phyloP scores from a whole-genome alignment of 64 coral and sea anemone genomes.

The Actinia tenebrosa region DNA sequence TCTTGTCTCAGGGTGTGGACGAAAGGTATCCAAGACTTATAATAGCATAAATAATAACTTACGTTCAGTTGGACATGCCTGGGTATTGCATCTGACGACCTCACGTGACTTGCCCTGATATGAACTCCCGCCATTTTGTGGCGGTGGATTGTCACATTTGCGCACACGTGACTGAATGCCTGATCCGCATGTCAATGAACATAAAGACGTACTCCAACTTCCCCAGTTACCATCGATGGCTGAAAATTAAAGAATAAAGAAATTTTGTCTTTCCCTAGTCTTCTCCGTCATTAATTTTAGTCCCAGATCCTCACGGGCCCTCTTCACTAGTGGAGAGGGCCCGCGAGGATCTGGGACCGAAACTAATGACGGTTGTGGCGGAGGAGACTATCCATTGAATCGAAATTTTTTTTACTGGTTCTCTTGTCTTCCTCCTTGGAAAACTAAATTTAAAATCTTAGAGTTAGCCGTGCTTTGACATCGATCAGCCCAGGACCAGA shows the following conservation, averaged over 20 bases:
- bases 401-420: no score
- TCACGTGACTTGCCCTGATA: constrained; percentile 10
- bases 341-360: no score
- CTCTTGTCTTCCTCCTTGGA: no score
- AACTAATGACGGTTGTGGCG: no score
- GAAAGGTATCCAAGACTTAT: not conserved
- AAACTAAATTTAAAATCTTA: no score
- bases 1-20: not conserved
- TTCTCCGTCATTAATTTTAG: no score
- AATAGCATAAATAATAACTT: not conserved
- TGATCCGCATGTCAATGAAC: constrained; percentile 30
- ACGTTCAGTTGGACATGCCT: constrained; percentile 9
- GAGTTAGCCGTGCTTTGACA: no score
- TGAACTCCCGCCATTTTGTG: constrained; percentile 18
- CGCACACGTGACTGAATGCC: not conserved
- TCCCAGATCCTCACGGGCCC: no score
- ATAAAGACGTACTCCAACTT: constrained; percentile 2
- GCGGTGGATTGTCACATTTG: constrained; percentile 27
- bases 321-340: no score
- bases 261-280: no score
- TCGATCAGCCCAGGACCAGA: no score
- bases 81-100: not conserved
- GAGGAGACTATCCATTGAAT: no score
- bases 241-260: not conserved
- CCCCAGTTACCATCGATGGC: constrained; percentile 34